Percentiles rank a stretch among this genome's conserved stretches.
Conservation (phyloP, 2,888 invertebrate genomes). For the Lycocerus yunnanus region DNA sequence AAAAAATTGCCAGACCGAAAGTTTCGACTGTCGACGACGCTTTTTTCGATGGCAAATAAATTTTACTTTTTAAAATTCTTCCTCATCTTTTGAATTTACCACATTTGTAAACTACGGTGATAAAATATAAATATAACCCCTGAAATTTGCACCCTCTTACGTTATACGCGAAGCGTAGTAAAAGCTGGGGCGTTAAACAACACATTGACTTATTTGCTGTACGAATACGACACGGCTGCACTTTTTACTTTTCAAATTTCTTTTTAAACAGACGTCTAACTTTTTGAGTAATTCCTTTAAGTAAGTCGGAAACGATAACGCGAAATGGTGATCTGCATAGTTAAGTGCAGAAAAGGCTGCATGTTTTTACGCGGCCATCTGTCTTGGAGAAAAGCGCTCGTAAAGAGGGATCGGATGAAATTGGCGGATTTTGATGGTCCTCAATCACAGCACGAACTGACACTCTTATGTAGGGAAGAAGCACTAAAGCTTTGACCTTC, state of each 20-base stretch:
- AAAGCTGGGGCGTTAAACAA: conserved; percentile 18
- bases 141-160: conserved; percentile 20
- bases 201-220: conserved; percentile 23
- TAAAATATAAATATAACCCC: conserved; percentile 14
- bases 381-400: conserved; percentile 43
- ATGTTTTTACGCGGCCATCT: conserved; percentile 39
- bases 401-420: conserved; percentile 47
- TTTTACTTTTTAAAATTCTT: neutral
- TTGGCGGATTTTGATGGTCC: conserved; percentile 51
- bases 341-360: conserved; percentile 22
- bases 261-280: neutral
- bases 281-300: neutral
- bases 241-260: neutral
- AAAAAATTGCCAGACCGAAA: neutral
- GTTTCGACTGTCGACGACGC: neutral
- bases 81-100: neutral
- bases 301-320: conserved; percentile 12
- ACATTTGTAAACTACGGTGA: conserved; percentile 1
- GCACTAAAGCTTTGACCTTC: conserved; percentile 21
- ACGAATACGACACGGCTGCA: conserved; percentile 6
- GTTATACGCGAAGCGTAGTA: conserved; percentile 25
- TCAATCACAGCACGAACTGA: conserved; percentile 47
- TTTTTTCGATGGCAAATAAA: neutral
- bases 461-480: conserved; percentile 31
- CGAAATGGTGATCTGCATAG: conserved; percentile 18